Percentiles rank a stretch among this genome's conserved stretches.
These are phyloP conservation scores for Ctenopoma multispine DNA, from an alignment of 2,797 vertebrate genomes.

Conservation along the genomic window DNA sequence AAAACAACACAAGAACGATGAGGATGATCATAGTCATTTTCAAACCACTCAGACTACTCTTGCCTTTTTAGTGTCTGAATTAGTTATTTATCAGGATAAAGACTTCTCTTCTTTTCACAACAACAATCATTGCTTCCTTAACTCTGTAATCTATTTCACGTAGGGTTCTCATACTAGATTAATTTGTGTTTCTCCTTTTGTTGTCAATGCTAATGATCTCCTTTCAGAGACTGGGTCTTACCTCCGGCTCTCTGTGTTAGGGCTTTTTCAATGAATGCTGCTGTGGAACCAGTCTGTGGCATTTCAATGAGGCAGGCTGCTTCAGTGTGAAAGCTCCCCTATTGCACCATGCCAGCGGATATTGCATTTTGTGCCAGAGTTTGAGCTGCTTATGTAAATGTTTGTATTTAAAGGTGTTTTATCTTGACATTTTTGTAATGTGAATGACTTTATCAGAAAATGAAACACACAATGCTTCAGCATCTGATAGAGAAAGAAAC, in stretches of 20 bases:
- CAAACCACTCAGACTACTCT: neutral
- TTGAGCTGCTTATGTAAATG: constrained; percentile 47
- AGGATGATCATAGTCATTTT: constrained; percentile 8
- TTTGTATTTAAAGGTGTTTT: constrained; percentile 18
- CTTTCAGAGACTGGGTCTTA: constrained; percentile 68
- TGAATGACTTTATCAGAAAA: constrained; percentile 43
- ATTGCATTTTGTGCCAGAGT: constrained; percentile 23
- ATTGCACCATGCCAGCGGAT: constrained; percentile 53
- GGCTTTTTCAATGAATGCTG: constrained; percentile 54
- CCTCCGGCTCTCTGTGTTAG: constrained; percentile 52
- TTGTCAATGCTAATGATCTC: constrained; percentile 76
- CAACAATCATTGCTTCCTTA: constrained; percentile 58
- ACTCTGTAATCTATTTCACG: constrained; percentile 61
- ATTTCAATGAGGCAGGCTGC: constrained; percentile 76
- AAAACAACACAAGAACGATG: constrained; percentile 9
- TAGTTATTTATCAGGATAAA: constrained; percentile 53
- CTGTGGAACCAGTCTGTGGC: constrained; percentile 62
- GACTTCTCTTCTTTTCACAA: constrained; percentile 56
- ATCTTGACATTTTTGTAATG: constrained; percentile 8
- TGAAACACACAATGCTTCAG: constrained; percentile 22
- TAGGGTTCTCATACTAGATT: constrained; percentile 65
- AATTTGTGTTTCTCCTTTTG: constrained; percentile 66
- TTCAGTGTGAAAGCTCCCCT: constrained; percentile 64
- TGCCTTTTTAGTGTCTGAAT: constrained; percentile 34
- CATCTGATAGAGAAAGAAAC: constrained; percentile 19